These are phyloP conservation scores for Rissa tridactyla DNA, from an alignment of 2,113 vertebrate genomes.

Conservation along the genomic window DNA sequence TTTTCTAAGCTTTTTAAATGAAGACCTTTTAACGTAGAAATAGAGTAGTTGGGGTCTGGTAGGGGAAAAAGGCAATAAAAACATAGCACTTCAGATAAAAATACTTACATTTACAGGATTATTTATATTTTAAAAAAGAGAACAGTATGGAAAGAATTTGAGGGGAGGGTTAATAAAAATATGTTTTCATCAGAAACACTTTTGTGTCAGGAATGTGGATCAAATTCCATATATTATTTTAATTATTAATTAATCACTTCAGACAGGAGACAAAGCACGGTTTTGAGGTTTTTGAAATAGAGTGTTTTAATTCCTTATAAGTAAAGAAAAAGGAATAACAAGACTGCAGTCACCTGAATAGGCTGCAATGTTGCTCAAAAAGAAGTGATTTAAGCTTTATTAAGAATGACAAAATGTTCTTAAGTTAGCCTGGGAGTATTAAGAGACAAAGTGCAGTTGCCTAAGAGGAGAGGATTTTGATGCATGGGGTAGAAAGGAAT, in stretches of 20 bases:
- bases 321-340: background rate
- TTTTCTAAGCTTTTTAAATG: background rate
- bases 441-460: conserved; percentile 1
- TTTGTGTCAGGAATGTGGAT: background rate
- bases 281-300: background rate
- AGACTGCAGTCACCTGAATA: background rate
- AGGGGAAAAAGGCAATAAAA: background rate
- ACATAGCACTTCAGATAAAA: background rate
- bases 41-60: background rate
- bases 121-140: background rate
- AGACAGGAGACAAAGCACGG: background rate
- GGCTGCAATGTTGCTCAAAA: background rate
- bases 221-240: background rate
- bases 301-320: background rate
- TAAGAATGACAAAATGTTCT: background rate
- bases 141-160: background rate
- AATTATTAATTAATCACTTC: background rate
- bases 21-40: background rate
- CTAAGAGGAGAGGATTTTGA: conserved; percentile 2
- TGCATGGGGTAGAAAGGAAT: conserved; percentile 12
- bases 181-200: background rate
- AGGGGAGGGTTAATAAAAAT: background rate
- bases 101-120: background rate
- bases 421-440: background rate
- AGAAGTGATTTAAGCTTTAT: background rate